Conservation (phyloP, 2,888 invertebrate species). For the Drosophila colorata region DNA sequence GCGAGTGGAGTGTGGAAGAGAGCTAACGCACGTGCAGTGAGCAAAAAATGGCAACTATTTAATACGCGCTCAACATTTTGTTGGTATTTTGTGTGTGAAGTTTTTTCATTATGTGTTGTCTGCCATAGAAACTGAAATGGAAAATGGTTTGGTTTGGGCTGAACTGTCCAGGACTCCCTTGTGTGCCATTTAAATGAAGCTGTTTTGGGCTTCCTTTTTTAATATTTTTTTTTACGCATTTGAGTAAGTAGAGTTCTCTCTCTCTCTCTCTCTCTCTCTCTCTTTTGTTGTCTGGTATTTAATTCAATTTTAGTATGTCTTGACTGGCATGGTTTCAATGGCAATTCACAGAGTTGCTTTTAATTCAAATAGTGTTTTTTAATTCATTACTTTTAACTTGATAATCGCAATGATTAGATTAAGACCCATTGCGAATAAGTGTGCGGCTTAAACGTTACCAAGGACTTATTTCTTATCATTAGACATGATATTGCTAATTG, state of each 20-base stretch:
- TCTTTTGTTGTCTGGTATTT: constrained; percentile 62
- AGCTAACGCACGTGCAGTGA: constrained; percentile 7
- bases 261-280: constrained; percentile 28
- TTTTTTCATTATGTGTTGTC: constrained; percentile 70
- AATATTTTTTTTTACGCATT: constrained; percentile 16
- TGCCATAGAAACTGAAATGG: constrained; percentile 21
- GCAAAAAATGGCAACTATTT: constrained; percentile 73
- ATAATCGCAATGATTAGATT: neutral
- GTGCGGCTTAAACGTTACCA: neutral
- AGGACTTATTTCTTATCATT: neutral
- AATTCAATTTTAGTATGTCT: constrained; percentile 52
- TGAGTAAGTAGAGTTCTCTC: constrained; percentile 5
- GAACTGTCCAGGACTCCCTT: constrained; percentile 56
- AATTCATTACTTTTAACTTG: neutral
- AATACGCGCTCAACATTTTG: constrained; percentile 71
- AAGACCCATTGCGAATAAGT: neutral
- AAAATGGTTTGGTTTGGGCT: constrained; percentile 19
- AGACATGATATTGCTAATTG: neutral
- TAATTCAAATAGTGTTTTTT: constrained; percentile 31
- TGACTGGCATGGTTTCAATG: constrained; percentile 56
- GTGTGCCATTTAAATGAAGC: constrained; percentile 80
- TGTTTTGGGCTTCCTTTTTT: constrained; percentile 48
- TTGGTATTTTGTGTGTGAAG: constrained; percentile 54
- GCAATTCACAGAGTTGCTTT: constrained; percentile 37
- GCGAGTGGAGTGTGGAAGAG: neutral